Conservation (phyloP, 2,113 vertebrate genomes). For the Microcebus griseorufus region DNA sequence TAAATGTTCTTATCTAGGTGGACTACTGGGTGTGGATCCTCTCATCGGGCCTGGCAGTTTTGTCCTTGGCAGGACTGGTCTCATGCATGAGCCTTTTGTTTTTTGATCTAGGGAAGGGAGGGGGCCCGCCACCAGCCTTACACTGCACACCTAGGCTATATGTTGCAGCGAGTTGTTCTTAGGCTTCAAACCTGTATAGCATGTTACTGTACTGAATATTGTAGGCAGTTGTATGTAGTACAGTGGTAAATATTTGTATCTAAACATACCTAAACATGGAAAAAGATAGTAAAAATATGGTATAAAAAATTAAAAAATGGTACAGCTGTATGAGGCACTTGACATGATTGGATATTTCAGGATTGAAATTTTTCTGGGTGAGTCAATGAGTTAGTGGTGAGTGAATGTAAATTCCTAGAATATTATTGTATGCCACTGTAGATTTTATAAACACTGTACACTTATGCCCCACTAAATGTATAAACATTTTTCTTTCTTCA, state of each 20-base stretch:
- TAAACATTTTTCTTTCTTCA: too few relatives aligned
- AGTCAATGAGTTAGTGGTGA: background rate
- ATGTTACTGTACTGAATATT: too few relatives aligned
- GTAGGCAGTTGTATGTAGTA: too few relatives aligned
- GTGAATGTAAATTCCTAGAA: background rate
- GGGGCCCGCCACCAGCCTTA: too few relatives aligned
- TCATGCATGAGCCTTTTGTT: too few relatives aligned
- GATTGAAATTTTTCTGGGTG: background rate
- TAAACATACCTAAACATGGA: background rate
- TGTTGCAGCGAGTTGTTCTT: background rate
- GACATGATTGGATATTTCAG: background rate
- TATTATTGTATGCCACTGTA: background rate
- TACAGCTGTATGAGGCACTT: background rate
- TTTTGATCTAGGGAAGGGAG: too few relatives aligned
- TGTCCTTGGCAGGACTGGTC: too few relatives aligned
- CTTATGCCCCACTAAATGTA: too few relatives aligned
- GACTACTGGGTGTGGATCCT: too few relatives aligned
- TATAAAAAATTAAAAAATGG: background rate
- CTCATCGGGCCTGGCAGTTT: too few relatives aligned
- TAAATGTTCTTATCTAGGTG: too few relatives aligned
- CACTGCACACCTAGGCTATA: too few relatives aligned
- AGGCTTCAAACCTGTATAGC: background rate
- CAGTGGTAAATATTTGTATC: background rate
- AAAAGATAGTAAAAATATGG: background rate
- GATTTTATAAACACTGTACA: background rate